Conservation (phyloP, 2,113 vertebrate genomes). For the Engystomops pustulosus region DNA sequence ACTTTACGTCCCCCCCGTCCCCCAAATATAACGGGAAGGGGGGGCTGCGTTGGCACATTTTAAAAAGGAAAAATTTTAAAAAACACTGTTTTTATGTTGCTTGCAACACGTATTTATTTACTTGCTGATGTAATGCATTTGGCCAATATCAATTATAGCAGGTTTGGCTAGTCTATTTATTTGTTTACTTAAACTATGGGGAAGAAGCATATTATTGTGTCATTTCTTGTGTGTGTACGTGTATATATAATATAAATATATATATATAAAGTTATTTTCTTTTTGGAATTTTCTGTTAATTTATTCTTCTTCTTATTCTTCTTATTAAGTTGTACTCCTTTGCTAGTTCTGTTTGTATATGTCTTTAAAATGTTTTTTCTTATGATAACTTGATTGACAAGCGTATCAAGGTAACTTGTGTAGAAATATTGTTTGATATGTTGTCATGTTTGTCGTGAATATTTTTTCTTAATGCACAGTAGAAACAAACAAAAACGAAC, state of each 20-base stretch:
- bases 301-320: too few species aligned
- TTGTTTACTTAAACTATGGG: conserved; percentile 98
- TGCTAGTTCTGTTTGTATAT: conserved; percentile 97
- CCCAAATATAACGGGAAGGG: conserved; percentile 83
- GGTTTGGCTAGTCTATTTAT: conserved; percentile 99
- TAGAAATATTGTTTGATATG: conserved; percentile 99
- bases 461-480: conserved; percentile 89
- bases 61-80: conserved; percentile 60
- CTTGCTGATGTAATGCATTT: conserved; percentile 98
- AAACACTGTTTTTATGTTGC: conserved; percentile 94
- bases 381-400: conserved; percentile 97
- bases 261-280: conserved; percentile 99
- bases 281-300: conserved; percentile 89
- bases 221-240: conserved; percentile 94
- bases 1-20: conserved; percentile 84
- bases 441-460: conserved; percentile 99
- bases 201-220: conserved; percentile 98
- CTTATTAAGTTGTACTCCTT: conserved; percentile 98
- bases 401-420: conserved; percentile 97
- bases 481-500: conserved; percentile 78
- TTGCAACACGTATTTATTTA: conserved; percentile 92
- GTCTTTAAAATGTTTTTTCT: conserved; percentile 99
- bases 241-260: conserved; percentile 95
- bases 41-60: conserved; percentile 86
- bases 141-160: conserved; percentile 99